Conservation (phyloP, 2,797 vertebrate species). For the Phalloptychus januarius region DNA sequence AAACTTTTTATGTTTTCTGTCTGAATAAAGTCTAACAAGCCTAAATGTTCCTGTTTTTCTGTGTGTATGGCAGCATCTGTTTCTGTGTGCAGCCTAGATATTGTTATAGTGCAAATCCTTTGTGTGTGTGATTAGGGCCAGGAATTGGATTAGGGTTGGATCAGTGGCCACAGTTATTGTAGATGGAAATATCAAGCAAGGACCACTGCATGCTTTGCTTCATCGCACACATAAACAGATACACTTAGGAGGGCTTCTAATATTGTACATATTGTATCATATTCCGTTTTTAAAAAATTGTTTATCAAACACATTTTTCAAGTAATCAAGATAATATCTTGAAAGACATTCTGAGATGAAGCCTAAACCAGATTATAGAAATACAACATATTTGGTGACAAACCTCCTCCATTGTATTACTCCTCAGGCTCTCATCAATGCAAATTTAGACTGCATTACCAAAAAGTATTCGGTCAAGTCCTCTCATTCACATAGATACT, state of each 20-base stretch:
- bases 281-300: not conserved
- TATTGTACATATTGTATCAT: not conserved
- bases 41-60: constrained; percentile 15
- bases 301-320: not conserved
- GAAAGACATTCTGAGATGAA: not conserved
- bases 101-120: constrained; percentile 38
- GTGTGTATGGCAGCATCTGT: not conserved
- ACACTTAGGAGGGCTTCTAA: not conserved
- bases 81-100: constrained; percentile 16
- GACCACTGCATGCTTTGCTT: constrained; percentile 4
- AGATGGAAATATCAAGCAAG: constrained; percentile 66
- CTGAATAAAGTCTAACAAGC: constrained; percentile 38
- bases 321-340: not conserved
- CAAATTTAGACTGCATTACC: not conserved
- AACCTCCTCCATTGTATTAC: not conserved
- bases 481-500: not conserved
- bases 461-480: not conserved
- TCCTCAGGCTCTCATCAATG: not conserved
- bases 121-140: constrained; percentile 61
- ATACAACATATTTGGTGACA: not conserved
- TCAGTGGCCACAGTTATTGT: constrained; percentile 53
- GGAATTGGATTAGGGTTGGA: constrained; percentile 76
- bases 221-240: not conserved
- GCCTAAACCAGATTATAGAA: not conserved
- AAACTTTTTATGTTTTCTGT: constrained; percentile 47